These are phyloP conservation scores for Phrynocephalus forsythii DNA, from an alignment of 2,797 vertebrate genomes.

Conservation along the genomic window DNA sequence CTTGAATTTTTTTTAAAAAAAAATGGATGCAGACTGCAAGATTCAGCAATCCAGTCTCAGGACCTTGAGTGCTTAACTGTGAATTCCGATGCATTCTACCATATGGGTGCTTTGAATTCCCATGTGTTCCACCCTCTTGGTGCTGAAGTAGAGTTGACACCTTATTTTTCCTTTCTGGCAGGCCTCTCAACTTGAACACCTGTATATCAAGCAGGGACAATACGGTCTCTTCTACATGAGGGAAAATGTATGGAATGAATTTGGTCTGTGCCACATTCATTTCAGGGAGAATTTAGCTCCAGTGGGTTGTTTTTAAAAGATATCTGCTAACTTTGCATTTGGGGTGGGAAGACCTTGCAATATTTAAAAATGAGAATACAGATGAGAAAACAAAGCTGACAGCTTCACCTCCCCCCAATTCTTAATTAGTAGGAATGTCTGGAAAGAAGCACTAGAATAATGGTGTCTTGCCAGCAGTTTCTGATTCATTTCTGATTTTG, in stretches of 20 bases:
- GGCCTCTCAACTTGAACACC: neutral
- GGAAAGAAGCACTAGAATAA: neutral
- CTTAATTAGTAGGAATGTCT: constrained; percentile 34
- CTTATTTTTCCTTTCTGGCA: neutral
- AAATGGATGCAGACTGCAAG: neutral
- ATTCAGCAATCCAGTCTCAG: neutral
- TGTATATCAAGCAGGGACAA: neutral
- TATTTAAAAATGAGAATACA: neutral
- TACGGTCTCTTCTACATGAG: neutral
- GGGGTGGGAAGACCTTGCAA: neutral
- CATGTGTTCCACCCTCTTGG: too few species aligned
- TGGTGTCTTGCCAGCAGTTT: neutral
- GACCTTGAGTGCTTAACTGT: neutral
- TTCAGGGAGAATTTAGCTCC: neutral
- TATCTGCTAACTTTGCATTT: neutral
- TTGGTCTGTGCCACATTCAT: neutral
- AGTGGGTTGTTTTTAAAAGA: neutral
- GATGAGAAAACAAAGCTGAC: neutral
- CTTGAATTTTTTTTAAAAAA: neutral
- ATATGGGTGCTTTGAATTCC: neutral
- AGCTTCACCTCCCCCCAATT: too few species aligned
- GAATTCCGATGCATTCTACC: neutral
- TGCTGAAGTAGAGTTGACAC: neutral
- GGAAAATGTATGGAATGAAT: neutral
- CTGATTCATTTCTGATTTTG: neutral